Conservation (phyloP, 64 coral and sea anemone species). For the Stylophora pistillata region DNA sequence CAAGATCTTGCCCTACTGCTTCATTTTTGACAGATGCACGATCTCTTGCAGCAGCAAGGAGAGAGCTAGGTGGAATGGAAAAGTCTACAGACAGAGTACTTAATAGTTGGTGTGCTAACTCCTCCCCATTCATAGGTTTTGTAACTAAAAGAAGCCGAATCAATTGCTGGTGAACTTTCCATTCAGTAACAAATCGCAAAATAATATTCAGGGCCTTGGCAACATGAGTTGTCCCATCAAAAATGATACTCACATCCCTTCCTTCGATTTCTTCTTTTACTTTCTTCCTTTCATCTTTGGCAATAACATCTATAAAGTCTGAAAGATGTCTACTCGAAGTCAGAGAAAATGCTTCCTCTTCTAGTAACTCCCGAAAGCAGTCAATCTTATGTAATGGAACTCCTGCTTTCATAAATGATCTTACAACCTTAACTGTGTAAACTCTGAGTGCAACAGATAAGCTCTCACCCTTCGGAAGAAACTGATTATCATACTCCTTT, state of each 20-base stretch:
- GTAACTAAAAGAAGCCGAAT: slow-evolving; percentile 56
- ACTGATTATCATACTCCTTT: too few relatives aligned
- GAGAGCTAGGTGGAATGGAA: slow-evolving; percentile 64
- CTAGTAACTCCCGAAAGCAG: slow-evolving; percentile 6
- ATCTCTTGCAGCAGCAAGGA: slow-evolving; percentile 39
- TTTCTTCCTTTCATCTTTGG: slow-evolving; percentile 46
- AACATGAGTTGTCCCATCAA: slow-evolving; percentile 48
- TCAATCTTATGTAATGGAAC: slow-evolving; percentile 15
- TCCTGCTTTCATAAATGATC: too few relatives aligned
- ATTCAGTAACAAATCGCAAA: slow-evolving; percentile 49
- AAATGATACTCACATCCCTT: slow-evolving; percentile 41
- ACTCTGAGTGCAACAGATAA: too few relatives aligned
- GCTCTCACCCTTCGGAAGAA: too few relatives aligned
- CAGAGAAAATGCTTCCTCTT: slow-evolving; percentile 39
- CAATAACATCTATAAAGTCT: slow-evolving; percentile 45
- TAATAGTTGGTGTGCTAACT: slow-evolving; percentile 48
- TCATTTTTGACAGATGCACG: slow-evolving; percentile 62
- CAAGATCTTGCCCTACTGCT: slow-evolving; percentile 61
- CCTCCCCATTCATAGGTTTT: slow-evolving; percentile 46
- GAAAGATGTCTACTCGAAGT: slow-evolving; percentile 35
- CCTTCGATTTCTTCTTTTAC: slow-evolving; percentile 49
- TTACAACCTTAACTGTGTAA: too few relatives aligned
- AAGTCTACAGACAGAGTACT: slow-evolving; percentile 62
- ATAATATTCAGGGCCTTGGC: slow-evolving; percentile 37
- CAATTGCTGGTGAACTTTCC: slow-evolving; percentile 44